These are phyloP conservation scores for Hapalemur alaotrensis DNA, from an alignment of 2,797 vertebrate genomes.

Conservation along the genomic window DNA sequence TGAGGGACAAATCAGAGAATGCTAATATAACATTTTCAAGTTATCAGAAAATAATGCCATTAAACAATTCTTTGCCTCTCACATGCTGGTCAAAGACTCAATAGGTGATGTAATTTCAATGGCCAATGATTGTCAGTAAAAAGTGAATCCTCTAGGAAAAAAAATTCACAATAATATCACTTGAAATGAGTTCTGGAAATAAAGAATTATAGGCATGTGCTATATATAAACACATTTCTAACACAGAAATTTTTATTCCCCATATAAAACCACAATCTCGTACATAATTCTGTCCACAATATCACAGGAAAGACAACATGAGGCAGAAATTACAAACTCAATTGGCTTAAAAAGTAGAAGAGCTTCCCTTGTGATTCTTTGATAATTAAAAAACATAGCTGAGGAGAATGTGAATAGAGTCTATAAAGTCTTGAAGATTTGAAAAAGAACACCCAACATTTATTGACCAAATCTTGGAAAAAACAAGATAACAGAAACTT, in stretches of 20 bases:
- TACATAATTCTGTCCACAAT: neutral
- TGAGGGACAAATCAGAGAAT: neutral
- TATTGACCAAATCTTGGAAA: neutral
- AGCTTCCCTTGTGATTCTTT: neutral
- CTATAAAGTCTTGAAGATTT: neutral
- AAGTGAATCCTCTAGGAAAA: neutral
- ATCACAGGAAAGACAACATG: neutral
- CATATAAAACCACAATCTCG: neutral
- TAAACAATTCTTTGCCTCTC: neutral
- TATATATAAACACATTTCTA: neutral
- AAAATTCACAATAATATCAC: neutral
- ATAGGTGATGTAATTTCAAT: neutral
- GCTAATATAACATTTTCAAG: neutral
- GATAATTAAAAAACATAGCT: neutral
- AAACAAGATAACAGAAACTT: neutral
- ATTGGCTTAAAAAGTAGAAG: conserved; percentile 1
- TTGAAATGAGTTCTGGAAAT: neutral
- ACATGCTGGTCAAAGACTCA: neutral
- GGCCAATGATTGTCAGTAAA: neutral
- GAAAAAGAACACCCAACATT: neutral
- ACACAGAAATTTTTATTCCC: neutral
- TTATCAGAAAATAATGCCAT: neutral
- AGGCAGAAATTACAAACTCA: conserved; percentile 31
- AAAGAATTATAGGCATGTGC: neutral
- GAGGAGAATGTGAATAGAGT: neutral